A percentile compares a stretch with the other conserved stretches of the same genome.
Conservation (phyloP, 2,888 invertebrate genomes). For the Heliconius cydno region DNA sequence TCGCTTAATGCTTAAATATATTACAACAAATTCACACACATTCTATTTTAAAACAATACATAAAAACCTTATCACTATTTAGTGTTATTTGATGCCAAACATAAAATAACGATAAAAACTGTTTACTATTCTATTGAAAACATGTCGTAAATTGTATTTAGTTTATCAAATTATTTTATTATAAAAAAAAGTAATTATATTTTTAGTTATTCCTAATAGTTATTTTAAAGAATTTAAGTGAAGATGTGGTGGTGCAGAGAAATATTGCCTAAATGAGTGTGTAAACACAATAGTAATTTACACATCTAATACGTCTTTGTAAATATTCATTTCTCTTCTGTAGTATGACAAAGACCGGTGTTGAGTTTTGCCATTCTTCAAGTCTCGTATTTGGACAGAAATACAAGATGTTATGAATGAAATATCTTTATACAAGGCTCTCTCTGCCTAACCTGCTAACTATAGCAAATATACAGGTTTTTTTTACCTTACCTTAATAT, state of each 20-base stretch:
- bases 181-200: no score
- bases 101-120: slow-evolving; percentile 23
- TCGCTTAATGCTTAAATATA: not conserved
- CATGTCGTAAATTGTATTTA: not conserved
- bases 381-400: not conserved
- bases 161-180: not conserved
- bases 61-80: slow-evolving; percentile 32
- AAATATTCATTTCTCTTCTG: no score
- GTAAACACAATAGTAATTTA: no score
- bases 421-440: not conserved
- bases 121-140: slow-evolving; percentile 1
- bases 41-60: slow-evolving; percentile 14
- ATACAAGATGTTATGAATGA: not conserved
- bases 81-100: slow-evolving; percentile 22
- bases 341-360: no score
- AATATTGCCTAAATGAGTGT: no score
- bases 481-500: no score
- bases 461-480: no score
- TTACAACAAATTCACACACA: not conserved
- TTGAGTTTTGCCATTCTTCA: no score
- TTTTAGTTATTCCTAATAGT: no score
- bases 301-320: no score
- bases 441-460: not conserved
- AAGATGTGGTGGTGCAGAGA: no score
- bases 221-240: no score